Evolutionary conservation across 2,797 vertebrate species (phyloP).

Genomic region (Cheirogaleus major): DNA sequence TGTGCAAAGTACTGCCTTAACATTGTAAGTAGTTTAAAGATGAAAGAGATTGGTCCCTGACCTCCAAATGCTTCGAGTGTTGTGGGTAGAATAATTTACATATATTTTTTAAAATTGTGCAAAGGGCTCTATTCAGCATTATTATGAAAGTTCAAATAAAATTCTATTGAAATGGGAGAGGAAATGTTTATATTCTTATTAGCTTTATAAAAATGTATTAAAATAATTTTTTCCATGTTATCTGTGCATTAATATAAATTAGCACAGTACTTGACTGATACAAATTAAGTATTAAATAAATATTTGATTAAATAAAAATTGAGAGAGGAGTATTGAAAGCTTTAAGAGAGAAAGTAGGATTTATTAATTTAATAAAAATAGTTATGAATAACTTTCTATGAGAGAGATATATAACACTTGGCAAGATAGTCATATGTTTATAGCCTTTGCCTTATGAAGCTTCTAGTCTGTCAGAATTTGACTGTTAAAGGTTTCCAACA

Average conservation of each 20-base stretch:
- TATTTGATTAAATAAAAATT: conserved; percentile 22
- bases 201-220: background rate
- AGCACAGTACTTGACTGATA: background rate
- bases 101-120: background rate
- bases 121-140: background rate
- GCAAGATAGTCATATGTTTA: background rate
- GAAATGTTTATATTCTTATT: background rate
- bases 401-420: background rate
- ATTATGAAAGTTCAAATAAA: background rate
- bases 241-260: conserved; percentile 12
- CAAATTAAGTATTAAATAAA: background rate
- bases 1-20: background rate
- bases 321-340: background rate
- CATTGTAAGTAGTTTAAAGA: background rate
- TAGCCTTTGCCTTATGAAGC: background rate
- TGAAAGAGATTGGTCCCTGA: background rate
- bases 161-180: background rate
- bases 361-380: background rate
- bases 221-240: background rate
- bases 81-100: background rate
- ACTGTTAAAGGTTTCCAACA: background rate
- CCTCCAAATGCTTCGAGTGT: background rate
- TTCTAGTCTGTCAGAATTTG: background rate
- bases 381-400: background rate
- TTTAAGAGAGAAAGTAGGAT: background rate